Evolutionary conservation across 92 coral and sea anemone species (phyloP).

Genomic region (Porites lobata): DNA sequence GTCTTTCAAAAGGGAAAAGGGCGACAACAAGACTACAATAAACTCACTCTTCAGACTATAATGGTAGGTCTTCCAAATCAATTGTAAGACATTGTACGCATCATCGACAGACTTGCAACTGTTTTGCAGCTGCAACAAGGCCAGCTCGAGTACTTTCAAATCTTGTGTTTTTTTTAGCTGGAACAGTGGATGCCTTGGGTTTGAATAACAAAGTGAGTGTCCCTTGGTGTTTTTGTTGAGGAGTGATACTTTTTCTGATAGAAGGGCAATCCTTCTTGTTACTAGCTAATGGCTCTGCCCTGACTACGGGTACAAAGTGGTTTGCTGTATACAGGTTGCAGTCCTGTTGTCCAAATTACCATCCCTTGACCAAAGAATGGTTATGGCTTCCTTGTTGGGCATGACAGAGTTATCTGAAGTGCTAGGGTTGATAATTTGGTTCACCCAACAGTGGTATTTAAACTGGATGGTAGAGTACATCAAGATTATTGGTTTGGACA

Average conservation of each 20-base stretch:
- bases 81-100: constrained; percentile 47
- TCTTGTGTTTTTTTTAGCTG: background rate
- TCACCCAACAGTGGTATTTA: constrained; percentile 28
- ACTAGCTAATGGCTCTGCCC: background rate
- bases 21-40: too few species aligned
- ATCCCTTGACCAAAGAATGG: constrained; percentile 33
- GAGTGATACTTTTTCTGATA: background rate
- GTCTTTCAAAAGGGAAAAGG: too few species aligned
- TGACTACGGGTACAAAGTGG: constrained; percentile 48
- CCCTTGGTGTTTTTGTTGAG: background rate
- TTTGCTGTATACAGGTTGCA: constrained; percentile 30
- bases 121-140: constrained; percentile 44
- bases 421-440: constrained; percentile 54
- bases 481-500: constrained; percentile 51
- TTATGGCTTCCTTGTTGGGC: background rate
- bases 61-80: constrained; percentile 50
- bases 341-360: constrained; percentile 22
- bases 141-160: constrained; percentile 27
- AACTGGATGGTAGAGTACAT: constrained; percentile 49
- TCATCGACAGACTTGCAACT: constrained; percentile 48
- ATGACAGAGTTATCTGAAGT: background rate
- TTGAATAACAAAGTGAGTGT: constrained; percentile 3
- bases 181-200: constrained; percentile 5
- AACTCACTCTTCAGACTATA: constrained; percentile 43
- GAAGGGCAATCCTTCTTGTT: constrained; percentile 3